A percentile compares a stretch with the other conserved stretches of the same genome.
Conservation (phyloP, 2,888 invertebrate species). For the Scrobipalpa atriplicella region DNA sequence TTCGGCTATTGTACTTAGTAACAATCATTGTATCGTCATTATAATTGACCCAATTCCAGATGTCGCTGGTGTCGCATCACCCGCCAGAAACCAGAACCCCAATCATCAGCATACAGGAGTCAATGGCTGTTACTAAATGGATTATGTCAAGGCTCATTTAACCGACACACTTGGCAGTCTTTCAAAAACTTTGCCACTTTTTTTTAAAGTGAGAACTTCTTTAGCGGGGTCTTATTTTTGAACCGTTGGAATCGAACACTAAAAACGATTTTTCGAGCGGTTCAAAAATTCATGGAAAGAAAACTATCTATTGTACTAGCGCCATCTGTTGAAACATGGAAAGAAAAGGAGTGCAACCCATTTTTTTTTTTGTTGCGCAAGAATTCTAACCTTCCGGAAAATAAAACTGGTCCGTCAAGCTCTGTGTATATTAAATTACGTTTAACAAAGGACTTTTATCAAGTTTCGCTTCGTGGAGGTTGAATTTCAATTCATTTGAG, state of each 20-base stretch:
- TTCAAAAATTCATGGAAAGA: too few relatives aligned
- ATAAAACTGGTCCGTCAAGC: constrained; percentile 10
- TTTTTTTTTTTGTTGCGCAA: constrained; percentile 17
- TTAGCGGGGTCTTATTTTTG: too few relatives aligned
- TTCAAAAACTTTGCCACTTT: constrained; percentile 13
- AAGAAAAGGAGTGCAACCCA: too few relatives aligned
- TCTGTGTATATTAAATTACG: constrained; percentile 10
- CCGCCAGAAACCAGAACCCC: constrained; percentile 10
- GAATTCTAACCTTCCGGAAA: constrained; percentile 10
- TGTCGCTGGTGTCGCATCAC: background rate
- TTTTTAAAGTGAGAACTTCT: too few relatives aligned
- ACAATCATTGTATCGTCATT: background rate
- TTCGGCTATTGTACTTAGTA: background rate
- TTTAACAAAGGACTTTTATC: constrained; percentile 13
- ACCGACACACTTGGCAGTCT: constrained; percentile 23
- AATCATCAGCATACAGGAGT: background rate
- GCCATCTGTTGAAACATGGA: too few relatives aligned
- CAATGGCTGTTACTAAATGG: constrained; percentile 23
- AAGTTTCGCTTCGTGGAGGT: constrained; percentile 5
- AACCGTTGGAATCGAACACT: too few relatives aligned
- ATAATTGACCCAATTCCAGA: constrained; percentile 20
- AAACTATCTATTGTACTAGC: too few relatives aligned
- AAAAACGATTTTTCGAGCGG: too few relatives aligned
- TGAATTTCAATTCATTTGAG: constrained; percentile 14
- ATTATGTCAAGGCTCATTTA: constrained; percentile 24